A percentile compares a stretch with the other conserved stretches of the same genome.
These are phyloP conservation scores for Pristionchus exspectatus DNA, from an alignment of 2,888 invertebrate species.

Conservation along the genomic window DNA sequence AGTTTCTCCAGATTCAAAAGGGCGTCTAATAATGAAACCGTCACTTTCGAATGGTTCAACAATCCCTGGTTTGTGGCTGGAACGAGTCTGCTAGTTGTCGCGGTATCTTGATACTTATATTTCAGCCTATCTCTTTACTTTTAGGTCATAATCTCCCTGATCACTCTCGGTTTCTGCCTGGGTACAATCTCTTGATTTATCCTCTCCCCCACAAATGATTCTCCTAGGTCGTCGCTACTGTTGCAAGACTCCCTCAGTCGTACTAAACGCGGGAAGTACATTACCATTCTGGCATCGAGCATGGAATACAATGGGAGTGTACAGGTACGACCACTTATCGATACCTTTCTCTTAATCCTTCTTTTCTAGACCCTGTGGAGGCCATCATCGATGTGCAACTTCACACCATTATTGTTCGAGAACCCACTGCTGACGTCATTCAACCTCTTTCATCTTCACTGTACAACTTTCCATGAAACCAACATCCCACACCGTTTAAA, in stretches of 20 bases:
- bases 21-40: not conserved
- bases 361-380: not conserved
- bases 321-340: not conserved
- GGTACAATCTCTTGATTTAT: not conserved
- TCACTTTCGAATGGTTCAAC: not conserved
- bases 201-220: not conserved
- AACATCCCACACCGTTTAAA: not conserved
- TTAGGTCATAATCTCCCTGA: not conserved
- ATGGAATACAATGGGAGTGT: constrained; percentile 12
- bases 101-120: not conserved
- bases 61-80: constrained; percentile 14
- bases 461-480: not conserved
- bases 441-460: not conserved
- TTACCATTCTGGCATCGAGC: constrained; percentile 27
- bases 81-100: not conserved
- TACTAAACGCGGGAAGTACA: not conserved
- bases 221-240: constrained; percentile 10
- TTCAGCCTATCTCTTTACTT: not conserved
- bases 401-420: not conserved
- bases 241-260: not conserved
- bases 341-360: not conserved
- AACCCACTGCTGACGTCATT: not conserved
- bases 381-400: not conserved
- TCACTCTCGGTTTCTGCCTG: not conserved
- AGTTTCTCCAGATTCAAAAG: not conserved